phyloP scores from a whole-genome alignment of 2,113 vertebrate genomes.

The Sylvietta virens region DNA sequence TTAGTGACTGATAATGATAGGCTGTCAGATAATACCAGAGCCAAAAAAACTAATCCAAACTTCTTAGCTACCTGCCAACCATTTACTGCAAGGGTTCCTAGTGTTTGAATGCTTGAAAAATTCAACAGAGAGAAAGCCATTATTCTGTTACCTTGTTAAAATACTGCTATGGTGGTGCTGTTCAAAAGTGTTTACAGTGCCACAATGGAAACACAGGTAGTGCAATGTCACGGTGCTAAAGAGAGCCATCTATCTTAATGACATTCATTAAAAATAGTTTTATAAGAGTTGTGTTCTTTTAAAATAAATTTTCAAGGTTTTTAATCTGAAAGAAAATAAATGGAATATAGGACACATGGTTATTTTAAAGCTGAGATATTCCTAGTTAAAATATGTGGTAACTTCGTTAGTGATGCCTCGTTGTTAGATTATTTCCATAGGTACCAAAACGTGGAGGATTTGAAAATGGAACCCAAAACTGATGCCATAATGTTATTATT shows the following conservation, averaged over 20 bases:
- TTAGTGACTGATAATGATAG: conserved; percentile 18
- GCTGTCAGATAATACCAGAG: background rate
- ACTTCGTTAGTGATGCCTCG: background rate
- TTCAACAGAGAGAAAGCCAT: background rate
- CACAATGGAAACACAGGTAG: background rate
- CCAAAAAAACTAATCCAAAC: conserved; percentile 32
- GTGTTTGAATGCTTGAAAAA: conserved; percentile 4
- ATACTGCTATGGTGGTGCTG: background rate
- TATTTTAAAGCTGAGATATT: background rate
- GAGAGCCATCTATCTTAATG: background rate
- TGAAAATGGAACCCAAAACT: background rate
- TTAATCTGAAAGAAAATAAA: background rate
- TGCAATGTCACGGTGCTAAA: background rate
- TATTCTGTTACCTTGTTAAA: background rate
- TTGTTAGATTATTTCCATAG: background rate
- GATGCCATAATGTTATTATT: background rate
- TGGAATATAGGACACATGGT: background rate
- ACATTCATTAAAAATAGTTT: background rate
- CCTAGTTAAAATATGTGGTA: background rate
- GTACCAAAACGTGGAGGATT: background rate
- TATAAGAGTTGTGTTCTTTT: background rate
- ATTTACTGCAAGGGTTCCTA: background rate
- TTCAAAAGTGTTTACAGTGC: background rate
- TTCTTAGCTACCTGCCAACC: conserved; percentile 19
- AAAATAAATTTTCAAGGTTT: background rate